Evolutionary conservation across 2,113 vertebrate species (phyloP), one percentile per base, ranked within the genome.

Genomic region (Chloropsis hardwickii): DNA sequence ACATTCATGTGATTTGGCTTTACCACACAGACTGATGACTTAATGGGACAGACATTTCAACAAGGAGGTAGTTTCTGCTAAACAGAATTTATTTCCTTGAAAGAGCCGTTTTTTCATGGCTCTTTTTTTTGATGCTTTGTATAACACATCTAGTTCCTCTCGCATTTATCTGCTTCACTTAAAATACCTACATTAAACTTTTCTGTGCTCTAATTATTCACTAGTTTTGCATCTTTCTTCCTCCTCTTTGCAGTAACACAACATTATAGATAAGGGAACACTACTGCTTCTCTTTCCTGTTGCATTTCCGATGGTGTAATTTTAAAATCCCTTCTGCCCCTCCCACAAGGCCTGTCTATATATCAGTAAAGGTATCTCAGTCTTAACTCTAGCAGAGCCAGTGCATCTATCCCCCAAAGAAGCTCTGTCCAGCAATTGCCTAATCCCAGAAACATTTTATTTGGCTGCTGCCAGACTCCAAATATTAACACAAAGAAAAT

Each of bases 21-120:
- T 88, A 81, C 78, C 65, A 51, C 74, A 58, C 54, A 95, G 84
- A 50, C 47, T 54, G 65, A 84, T 81, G 80, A 95, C 44, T 94
- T 92, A 94, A 96, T 62, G 54, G 51, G 93, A 61, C 85, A 92
- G 67, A 87, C 19, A 90, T 90, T 92, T 95, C 93, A 94, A 74
- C 60, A 94, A 86, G 50, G 76, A 94, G 54, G 53, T 66, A 64
- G 31, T 88, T 91, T 71, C 31, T 90, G 65, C 71, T 91, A 67
- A 94, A 85, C 65, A 78, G 37, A 81, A 88, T 64, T 72, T 90
- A 54, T 45, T 80, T 91, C 24, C 62, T 85, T 61, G n/a, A 65
- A 72, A 73, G 40, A 90, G 29, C 4, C 79, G 0, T 79, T 92
- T 64, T 56, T 35, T n/a, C 31, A 35, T 31, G 42, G 2, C 2